Percentiles rank a stretch among this genome's conserved stretches.
phyloP scores from a whole-genome alignment of 2,888 invertebrate genomes.

The Apoderus coryli region DNA sequence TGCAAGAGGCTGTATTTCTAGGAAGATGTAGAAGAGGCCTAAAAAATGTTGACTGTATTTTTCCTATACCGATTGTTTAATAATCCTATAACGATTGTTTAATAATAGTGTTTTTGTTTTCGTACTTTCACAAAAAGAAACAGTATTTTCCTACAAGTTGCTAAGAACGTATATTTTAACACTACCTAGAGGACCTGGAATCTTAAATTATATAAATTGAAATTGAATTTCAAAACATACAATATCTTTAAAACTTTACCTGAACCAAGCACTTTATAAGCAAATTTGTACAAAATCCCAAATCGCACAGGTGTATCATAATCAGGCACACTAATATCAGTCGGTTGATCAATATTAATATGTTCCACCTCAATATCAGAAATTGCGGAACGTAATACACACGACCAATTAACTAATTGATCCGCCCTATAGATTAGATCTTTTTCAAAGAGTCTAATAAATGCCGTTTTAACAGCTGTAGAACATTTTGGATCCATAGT shows the following conservation, averaged over 20 bases:
- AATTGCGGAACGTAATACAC: constrained; percentile 89
- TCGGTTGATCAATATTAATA: constrained; percentile 71
- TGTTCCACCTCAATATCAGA: constrained; percentile 99
- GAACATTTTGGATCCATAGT: constrained; percentile 91
- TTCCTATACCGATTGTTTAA: no score
- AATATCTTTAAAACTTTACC: constrained; percentile 18
- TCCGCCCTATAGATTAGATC: constrained; percentile 61
- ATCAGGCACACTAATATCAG: constrained; percentile 78
- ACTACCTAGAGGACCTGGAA: not conserved
- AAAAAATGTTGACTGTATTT: no score
- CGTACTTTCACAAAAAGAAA: no score
- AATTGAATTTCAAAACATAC: not conserved
- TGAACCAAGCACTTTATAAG: constrained; percentile 63
- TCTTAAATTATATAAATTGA: not conserved
- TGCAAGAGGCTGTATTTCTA: no score
- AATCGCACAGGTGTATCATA: constrained; percentile 78
- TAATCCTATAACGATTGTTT: no score
- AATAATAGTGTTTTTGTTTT: no score
- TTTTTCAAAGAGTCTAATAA: constrained; percentile 42
- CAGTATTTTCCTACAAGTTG: no score
- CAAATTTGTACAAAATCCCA: constrained; percentile 83
- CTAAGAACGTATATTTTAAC: constrained; percentile 4
- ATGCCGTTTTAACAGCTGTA: constrained; percentile 85
- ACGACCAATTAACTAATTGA: constrained; percentile 97
- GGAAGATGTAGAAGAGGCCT: no score